These are phyloP conservation scores for Eupithecia tripunctaria DNA, from an alignment of 2,888 invertebrate genomes.

Conservation along the genomic window DNA sequence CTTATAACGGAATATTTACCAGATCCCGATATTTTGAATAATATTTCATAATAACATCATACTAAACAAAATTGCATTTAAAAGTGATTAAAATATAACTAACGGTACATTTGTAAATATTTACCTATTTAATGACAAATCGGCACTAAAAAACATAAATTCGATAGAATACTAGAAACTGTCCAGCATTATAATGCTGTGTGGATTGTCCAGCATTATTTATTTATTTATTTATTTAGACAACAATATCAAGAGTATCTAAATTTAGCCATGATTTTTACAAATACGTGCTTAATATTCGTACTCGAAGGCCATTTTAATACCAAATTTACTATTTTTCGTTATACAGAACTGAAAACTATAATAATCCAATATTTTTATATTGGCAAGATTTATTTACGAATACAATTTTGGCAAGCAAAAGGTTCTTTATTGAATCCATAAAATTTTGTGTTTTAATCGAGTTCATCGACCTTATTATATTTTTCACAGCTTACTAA, in stretches of 20 bases:
- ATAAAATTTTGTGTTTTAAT: not conserved
- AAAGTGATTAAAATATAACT: not conserved
- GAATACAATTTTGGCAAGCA: slow-evolving; percentile 3
- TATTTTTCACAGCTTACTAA: not conserved
- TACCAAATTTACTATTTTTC: not conserved
- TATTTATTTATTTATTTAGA: too few species aligned
- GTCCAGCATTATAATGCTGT: too few species aligned
- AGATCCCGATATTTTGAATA: not conserved
- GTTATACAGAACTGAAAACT: not conserved
- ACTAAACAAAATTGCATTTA: not conserved
- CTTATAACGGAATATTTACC: not conserved
- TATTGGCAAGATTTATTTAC: slow-evolving; percentile 7
- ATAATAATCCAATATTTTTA: not conserved
- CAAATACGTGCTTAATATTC: not conserved
- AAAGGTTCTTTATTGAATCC: not conserved
- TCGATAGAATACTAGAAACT: not conserved
- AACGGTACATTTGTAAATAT: not conserved
- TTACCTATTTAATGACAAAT: not conserved
- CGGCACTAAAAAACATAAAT: slow-evolving; percentile 14
- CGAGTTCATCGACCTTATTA: not conserved
- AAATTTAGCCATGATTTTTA: not conserved
- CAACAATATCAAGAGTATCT: not conserved
- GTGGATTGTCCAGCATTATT: too few species aligned
- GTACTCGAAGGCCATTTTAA: not conserved
- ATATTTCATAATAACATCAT: not conserved